Percentiles rank a stretch among this genome's conserved stretches.
These are phyloP conservation scores for Crotalus tigris DNA, from an alignment of 2,113 vertebrate species.

Conservation along the genomic window DNA sequence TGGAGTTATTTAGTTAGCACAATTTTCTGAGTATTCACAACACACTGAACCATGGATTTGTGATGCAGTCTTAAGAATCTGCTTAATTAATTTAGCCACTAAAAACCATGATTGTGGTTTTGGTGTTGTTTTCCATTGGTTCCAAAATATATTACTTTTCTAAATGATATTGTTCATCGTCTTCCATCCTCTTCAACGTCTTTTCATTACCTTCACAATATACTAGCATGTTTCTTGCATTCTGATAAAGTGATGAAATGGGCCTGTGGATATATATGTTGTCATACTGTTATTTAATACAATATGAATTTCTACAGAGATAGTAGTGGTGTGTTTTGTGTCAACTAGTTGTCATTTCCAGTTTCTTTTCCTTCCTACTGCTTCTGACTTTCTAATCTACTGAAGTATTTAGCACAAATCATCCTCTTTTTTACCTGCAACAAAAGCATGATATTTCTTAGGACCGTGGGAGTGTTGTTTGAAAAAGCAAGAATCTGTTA, in stretches of 20 bases:
- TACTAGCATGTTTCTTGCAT: neutral
- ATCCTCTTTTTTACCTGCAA: neutral
- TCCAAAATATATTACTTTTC: neutral
- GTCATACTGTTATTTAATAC: neutral
- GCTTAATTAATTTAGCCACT: neutral
- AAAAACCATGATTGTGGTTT: neutral
- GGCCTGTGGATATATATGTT: neutral
- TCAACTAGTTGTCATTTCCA: neutral
- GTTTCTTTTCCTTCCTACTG: neutral
- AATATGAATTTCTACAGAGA: neutral
- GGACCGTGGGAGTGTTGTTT: neutral
- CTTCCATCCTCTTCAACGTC: too few relatives aligned
- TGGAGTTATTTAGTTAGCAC: neutral
- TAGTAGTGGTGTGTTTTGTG: neutral
- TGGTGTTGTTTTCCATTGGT: neutral
- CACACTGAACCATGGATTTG: neutral
- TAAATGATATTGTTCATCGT: neutral
- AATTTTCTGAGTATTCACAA: neutral
- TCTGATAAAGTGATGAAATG: neutral
- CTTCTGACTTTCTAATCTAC: neutral
- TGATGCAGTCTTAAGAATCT: neutral
- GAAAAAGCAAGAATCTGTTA: neutral
- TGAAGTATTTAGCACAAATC: neutral
- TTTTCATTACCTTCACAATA: neutral
- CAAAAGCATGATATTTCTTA: neutral